Evolutionary conservation across 2,888 invertebrate species (phyloP), one percentile per base, ranked within the genome.

Genomic region (Nephrocerus scutellatus): DNA sequence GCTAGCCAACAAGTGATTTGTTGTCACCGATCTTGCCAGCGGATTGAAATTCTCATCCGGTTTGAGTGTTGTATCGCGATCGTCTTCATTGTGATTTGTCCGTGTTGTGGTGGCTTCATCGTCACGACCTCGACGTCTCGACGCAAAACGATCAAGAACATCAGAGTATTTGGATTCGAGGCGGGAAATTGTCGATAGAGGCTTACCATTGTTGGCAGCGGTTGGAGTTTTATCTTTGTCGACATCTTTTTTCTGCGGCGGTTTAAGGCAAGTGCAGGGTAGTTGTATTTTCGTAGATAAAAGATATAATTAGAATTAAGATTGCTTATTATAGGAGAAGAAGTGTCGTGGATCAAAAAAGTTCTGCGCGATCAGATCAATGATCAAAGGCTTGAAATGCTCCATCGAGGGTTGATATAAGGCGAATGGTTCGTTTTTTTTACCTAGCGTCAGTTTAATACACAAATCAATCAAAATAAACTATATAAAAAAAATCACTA

Each of bases 131-230:
- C 75, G 73, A 31, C 69, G 70, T 51, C 75, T 72, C 46, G 76
- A 73, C 18, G 82, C 80, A 51, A 82, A 78, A 56, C 77, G 76
- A 57, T 85, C 84, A 54, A 86, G 69, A 15, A 85, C 77, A 13
- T 82, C 76, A 2, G 83, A 79, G 66, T 85, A 85, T 66, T 86
- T 86, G 60, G 86, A 83, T 70, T 85, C 84, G 53, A 84, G 70
- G 13, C 83, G 77, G 44, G 75, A 78, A 35, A 84, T 74, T 18
- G 82, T 79, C 30, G 61, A 74, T 60, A 51, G 41, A 33, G 56
- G 48, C 24, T 57, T 50, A 13, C 49, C 51, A 15, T 38, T 26
- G 14, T 30, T 24, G 19, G 47, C 37, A 18, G 50, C 54, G 36
- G 57, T 55, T 22, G 69, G 66, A 21, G 68, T 68, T 53, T 62